Evolutionary conservation across 1,140 invertebrate genomes (phyloP).

Genomic region (Drosophila jambulina): DNA sequence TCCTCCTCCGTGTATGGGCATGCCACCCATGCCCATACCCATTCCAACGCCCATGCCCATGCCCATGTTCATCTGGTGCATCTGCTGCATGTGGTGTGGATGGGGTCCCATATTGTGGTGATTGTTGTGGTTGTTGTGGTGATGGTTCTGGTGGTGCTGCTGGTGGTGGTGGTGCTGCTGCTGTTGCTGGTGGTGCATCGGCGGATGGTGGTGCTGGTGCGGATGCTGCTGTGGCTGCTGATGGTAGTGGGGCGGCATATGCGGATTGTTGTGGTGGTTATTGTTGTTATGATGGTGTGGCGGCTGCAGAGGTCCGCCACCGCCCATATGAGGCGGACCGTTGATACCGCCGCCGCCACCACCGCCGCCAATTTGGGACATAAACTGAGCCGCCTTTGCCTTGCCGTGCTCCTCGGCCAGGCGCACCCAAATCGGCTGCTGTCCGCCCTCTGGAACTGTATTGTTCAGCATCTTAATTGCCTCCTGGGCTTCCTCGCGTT

Average conservation of each 20-base stretch:
- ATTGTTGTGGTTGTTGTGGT: conserved; percentile 24
- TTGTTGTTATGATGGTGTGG: conserved; percentile 43
- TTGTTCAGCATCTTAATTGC: conserved; percentile 95
- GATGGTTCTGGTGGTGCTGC: conserved; percentile 28
- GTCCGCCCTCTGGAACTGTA: conserved; percentile 92
- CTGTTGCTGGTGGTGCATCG: conserved; percentile 39
- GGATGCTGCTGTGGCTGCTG: conserved; percentile 34
- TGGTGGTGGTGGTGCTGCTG: conserved; percentile 35
- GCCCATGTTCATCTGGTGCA: conserved; percentile 54
- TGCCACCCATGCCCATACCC: conserved; percentile 54
- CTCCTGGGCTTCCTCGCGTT: conserved; percentile 93
- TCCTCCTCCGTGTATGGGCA: conserved; percentile 55
- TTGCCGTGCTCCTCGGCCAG: conserved; percentile 97
- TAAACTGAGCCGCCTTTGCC: conserved; percentile 89
- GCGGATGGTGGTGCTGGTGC: conserved; percentile 45
- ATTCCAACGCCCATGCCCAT: conserved; percentile 53
- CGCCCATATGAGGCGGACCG: conserved; percentile 41
- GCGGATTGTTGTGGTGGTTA: conserved; percentile 40
- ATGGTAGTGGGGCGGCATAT: conserved; percentile 41
- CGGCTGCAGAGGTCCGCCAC: conserved; percentile 32
- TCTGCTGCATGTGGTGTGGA: conserved; percentile 68
- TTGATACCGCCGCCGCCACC: conserved; percentile 19
- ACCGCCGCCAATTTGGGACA: conserved; percentile 49
- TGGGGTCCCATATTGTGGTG: conserved; percentile 47
- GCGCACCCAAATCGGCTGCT: conserved; percentile 92